Evolutionary conservation across 53 echinoderm and acorn worm genomes (phyloP).

Genomic region (Mesocentrotus franciscanus): DNA sequence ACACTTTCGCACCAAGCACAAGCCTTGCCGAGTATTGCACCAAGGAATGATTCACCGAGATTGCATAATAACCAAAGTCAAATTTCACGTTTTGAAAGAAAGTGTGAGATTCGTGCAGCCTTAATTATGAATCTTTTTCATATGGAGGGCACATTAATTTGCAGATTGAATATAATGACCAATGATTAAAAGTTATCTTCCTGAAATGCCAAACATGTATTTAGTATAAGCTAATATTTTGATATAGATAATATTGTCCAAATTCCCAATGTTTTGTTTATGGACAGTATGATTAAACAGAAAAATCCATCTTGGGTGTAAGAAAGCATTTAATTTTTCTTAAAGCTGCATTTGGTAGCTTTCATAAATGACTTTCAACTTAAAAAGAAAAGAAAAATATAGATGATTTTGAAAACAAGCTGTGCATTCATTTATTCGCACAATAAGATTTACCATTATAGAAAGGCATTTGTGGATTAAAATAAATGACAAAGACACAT

Average conservation of each 20-base stretch:
- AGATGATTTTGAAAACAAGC: too few species aligned
- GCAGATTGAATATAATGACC: neutral
- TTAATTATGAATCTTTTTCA: neutral
- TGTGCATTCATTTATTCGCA: too few species aligned
- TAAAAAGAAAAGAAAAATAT: too few species aligned
- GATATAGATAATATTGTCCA: neutral
- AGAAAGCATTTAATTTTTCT: neutral
- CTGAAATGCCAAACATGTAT: neutral
- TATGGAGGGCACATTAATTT: neutral
- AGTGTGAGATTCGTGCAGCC: neutral
- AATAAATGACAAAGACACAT: too few species aligned
- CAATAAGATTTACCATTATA: too few species aligned
- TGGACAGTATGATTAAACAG: neutral
- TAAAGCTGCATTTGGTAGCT: too few species aligned
- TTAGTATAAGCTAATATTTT: neutral
- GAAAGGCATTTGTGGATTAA: too few species aligned
- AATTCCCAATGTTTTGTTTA: neutral
- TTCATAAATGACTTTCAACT: too few species aligned
- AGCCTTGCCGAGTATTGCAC: slow-evolving; percentile 36
- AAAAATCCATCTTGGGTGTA: neutral
- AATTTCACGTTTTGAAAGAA: neutral
- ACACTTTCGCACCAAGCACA: neutral
- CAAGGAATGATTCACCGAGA: slow-evolving; percentile 27
- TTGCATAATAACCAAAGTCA: neutral
- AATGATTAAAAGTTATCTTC: neutral